Base-by-base conservation (phyloP, 2,888 invertebrate species). In the Harpalus rubripes region DNA sequence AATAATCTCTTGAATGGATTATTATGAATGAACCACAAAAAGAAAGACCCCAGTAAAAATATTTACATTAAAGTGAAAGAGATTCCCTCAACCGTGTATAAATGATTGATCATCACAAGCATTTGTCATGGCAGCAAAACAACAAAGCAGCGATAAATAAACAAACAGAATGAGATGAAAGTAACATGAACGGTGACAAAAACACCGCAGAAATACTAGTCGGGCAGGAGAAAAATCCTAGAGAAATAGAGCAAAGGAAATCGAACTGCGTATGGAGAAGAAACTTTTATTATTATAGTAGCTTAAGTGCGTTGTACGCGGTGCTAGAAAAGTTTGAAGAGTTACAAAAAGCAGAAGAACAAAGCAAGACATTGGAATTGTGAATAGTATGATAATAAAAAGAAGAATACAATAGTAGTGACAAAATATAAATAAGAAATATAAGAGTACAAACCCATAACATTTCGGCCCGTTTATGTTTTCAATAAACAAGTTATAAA, bases 61-160 rank as follows among this genome's bases (percentile, higher is more conserved):
- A 68, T 68, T n/a, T 68, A 15, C 68, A 39, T 44, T 52, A 58
- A 59, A 79, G 78, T 58, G 39, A 59, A 79, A 79, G 61, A 59
- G 58, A 61, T 12, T 59, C n/a, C 32, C 59, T 22, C 3, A 81
- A 68, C 52, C 63, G 80, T 81, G 44, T n/a, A 81, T 81, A 81
- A 82, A 32, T 68, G 72, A 72, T 68, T 82, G 72, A 68, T 82
- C 18, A 58, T 41, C 18, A 74, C 7, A 74, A 59, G 61, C 80
- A 63, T 80, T 80, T 80, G 63, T 80, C 80, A 80, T 44, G 63
- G 6, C 15, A 41, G 15, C 18, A 80, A 39, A 68, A 68, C 68
- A 72, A 82, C 44, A 52, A 58, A 68, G 72, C 72, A 65, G 26
- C 68, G 10, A 39, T 58, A 82, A 68, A 22, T 39, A 63, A 79